A percentile compares a stretch with the other conserved stretches of the same genome.
Evolutionary conservation across 2,113 vertebrate species (phyloP).

Genomic region (Petaurus breviceps): DNA sequence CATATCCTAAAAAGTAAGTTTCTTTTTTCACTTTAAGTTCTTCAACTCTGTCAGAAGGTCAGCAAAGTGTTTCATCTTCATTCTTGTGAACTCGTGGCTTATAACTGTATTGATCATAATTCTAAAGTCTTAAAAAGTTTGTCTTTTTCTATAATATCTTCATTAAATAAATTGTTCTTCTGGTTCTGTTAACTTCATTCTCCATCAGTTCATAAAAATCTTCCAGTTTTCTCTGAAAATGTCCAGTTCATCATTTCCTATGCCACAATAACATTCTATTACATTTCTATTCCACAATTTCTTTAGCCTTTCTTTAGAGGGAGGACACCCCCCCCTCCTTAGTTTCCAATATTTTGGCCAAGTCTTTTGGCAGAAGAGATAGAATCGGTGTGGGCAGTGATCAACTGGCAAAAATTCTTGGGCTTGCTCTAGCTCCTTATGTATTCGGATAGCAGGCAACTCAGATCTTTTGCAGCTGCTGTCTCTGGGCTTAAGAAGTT

Average conservation of each 20-base stretch:
- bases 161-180: neutral
- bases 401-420: neutral
- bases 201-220: neutral
- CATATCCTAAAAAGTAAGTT: neutral
- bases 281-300: neutral
- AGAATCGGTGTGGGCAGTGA: neutral
- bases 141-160: neutral
- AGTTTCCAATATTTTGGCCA: neutral
- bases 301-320: neutral
- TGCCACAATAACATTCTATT: neutral
- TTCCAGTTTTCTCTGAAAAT: neutral
- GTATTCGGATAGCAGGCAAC: neutral
- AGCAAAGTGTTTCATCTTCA: neutral
- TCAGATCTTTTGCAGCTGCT: neutral
- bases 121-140: neutral
- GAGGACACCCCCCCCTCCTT: neutral
- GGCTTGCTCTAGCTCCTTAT: neutral
- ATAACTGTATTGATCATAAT: neutral
- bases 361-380: neutral
- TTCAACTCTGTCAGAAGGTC: neutral
- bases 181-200: neutral
- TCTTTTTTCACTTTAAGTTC: neutral
- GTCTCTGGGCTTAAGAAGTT: neutral
- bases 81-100: neutral
- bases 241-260: neutral